These are phyloP conservation scores for Prionailurus viverrinus DNA, from an alignment of 2,113 vertebrate species.

Conservation along the genomic window DNA sequence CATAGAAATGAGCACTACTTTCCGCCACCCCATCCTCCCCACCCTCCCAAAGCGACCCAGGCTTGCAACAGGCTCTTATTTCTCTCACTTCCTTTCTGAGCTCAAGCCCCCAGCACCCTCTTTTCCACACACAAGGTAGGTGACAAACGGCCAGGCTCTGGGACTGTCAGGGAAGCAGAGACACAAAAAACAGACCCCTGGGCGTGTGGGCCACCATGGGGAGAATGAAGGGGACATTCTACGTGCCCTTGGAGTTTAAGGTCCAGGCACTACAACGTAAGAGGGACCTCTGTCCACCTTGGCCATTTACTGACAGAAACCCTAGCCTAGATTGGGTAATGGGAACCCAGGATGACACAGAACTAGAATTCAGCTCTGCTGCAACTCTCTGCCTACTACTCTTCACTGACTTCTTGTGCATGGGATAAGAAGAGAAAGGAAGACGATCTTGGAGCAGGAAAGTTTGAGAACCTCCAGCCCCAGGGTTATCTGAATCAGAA, in stretches of 20 bases:
- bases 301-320: not conserved
- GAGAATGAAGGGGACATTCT: accelerated
- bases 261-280: not conserved
- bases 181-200: not conserved
- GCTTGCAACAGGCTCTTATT: constrained; percentile 34
- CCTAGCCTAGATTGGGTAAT: too few relatives aligned
- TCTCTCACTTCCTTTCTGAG: constrained; percentile 76
- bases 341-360: not conserved
- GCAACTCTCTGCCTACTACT: not conserved
- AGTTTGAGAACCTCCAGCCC: not conserved
- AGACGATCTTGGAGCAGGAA: not conserved
- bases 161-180: not conserved
- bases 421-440: not conserved
- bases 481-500: constrained; percentile 33
- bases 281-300: not conserved
- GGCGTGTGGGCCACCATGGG: not conserved
- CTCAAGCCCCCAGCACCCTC: not conserved
- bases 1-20: not conserved
- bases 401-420: not conserved
- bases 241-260: not conserved
- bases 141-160: constrained; percentile 49
- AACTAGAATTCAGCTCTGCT: not conserved
- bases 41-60: not conserved
- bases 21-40: not conserved
- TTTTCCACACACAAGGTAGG: not conserved